Evolutionary conservation across 1,140 invertebrate species (phyloP).

Genomic region (Sminthurides bifidus): DNA sequence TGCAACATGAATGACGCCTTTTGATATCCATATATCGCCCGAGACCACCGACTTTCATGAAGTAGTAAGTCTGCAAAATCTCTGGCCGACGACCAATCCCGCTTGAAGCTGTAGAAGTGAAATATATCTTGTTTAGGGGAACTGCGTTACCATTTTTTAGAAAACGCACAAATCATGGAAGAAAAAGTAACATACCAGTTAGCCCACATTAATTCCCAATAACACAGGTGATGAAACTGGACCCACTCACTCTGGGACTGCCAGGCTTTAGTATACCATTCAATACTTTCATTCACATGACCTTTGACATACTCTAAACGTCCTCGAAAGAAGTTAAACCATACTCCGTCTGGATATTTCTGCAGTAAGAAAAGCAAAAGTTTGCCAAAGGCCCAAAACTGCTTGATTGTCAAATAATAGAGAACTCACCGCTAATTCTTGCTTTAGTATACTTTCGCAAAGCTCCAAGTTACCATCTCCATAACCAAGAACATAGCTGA

Average conservation of each 20-base stretch:
- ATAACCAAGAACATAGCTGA: slow-evolving; percentile 68
- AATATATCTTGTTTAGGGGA: no score
- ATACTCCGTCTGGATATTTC: slow-evolving; percentile 69
- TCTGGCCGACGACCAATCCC: slow-evolving; percentile 58
- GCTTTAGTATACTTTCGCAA: slow-evolving; percentile 57
- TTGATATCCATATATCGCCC: slow-evolving; percentile 80
- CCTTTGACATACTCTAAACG: slow-evolving; percentile 70
- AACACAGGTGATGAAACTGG: slow-evolving; percentile 89
- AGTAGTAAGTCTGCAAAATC: slow-evolving; percentile 58
- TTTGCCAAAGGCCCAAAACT: not conserved
- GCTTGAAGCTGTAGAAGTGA: slow-evolving; percentile 42
- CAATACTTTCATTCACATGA: slow-evolving; percentile 53
- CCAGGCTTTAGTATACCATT: slow-evolving; percentile 71
- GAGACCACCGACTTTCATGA: slow-evolving; percentile 77
- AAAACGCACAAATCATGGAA: no score
- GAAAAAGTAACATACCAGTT: slow-evolving; percentile 64
- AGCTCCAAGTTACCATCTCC: slow-evolving; percentile 63
- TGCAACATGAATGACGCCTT: slow-evolving; percentile 68
- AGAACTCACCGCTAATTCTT: slow-evolving; percentile 50
- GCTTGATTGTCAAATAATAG: slow-evolving; percentile 5
- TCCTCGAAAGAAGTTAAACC: slow-evolving; percentile 85
- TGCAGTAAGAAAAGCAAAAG: slow-evolving; percentile 33
- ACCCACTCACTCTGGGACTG: slow-evolving; percentile 74
- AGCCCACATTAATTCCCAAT: slow-evolving; percentile 90
- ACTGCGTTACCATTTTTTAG: no score